Percentiles rank a stretch among this genome's conserved stretches.
phyloP scores from a whole-genome alignment of 2,888 invertebrate species.

The Lasioglossum oenotherae region DNA sequence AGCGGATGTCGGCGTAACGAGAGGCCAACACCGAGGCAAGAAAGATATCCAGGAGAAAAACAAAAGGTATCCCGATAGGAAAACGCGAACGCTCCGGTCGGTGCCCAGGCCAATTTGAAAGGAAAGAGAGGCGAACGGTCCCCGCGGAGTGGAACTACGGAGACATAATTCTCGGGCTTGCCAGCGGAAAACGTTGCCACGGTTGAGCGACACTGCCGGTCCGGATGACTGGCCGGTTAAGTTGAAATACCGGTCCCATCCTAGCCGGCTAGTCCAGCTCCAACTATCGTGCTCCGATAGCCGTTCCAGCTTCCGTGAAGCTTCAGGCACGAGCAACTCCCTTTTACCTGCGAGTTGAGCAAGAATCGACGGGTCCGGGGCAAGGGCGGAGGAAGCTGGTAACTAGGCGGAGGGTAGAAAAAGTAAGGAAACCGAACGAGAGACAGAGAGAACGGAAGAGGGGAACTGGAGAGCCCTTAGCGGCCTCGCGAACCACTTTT shows the following conservation, averaged over 20 bases:
- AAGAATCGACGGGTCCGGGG: slow-evolving; percentile 26
- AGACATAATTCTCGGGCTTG: slow-evolving; percentile 47
- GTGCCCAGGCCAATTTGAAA: slow-evolving; percentile 37
- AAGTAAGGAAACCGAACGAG: slow-evolving; percentile 13
- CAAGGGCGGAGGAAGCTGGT: background rate
- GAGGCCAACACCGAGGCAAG: background rate
- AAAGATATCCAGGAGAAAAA: background rate
- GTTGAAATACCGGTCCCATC: slow-evolving; percentile 80
- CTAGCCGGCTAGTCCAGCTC: slow-evolving; percentile 69
- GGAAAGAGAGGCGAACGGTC: slow-evolving; percentile 2
- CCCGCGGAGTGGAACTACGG: slow-evolving; percentile 1
- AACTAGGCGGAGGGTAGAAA: slow-evolving; percentile 33
- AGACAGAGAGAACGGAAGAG: slow-evolving; percentile 21
- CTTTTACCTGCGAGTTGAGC: slow-evolving; percentile 39
- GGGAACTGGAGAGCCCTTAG: slow-evolving; percentile 60
- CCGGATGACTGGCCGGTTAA: slow-evolving; percentile 73
- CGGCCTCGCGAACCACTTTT: slow-evolving; percentile 61
- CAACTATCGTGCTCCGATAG: slow-evolving; percentile 66
- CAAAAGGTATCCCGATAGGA: slow-evolving; percentile 18
- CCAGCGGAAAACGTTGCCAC: slow-evolving; percentile 55
- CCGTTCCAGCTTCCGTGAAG: slow-evolving; percentile 75
- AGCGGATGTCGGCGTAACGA: slow-evolving; percentile 14
- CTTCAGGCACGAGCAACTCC: slow-evolving; percentile 60
- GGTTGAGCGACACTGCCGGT: slow-evolving; percentile 76
- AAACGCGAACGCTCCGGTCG: background rate